Conservation (phyloP, 1,140 invertebrate genomes). For the Hycleus cichorii region DNA sequence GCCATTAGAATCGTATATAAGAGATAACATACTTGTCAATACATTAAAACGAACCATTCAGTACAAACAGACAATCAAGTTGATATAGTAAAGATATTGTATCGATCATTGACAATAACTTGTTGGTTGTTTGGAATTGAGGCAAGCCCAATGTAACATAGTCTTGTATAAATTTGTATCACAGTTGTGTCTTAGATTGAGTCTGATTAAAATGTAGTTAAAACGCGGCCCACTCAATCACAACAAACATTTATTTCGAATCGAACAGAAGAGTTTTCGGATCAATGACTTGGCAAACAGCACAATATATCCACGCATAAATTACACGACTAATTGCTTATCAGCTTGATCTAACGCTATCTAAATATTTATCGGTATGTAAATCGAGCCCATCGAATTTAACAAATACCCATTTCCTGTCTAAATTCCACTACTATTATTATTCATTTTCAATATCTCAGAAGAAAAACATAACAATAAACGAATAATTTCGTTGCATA, state of each 20-base stretch:
- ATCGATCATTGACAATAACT: conserved; percentile 14
- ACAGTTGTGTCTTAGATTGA: conserved; percentile 35
- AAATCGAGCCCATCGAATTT: too few species aligned
- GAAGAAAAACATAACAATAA: too few species aligned
- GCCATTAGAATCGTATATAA: conserved; percentile 36
- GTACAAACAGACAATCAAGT: conserved; percentile 18
- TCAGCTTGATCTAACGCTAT: conserved; percentile 21
- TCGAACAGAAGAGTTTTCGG: conserved; percentile 19
- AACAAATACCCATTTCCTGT: too few species aligned
- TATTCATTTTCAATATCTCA: too few species aligned
- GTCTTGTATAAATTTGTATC: conserved; percentile 40
- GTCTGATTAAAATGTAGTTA: conserved; percentile 37
- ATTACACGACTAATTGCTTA: conserved; percentile 26
- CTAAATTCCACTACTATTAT: too few species aligned
- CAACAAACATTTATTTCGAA: conserved; percentile 32
- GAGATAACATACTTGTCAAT: conserved; percentile 39
- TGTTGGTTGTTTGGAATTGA: conserved; percentile 25
- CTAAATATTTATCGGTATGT: not conserved
- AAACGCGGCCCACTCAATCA: conserved; percentile 33
- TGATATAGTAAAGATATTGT: not conserved
- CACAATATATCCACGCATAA: conserved; percentile 24
- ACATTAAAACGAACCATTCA: conserved; percentile 37
- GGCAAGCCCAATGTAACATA: conserved; percentile 34
- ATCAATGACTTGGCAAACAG: conserved; percentile 28
- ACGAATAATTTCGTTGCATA: too few species aligned